phyloP scores from a whole-genome alignment of 2,113 vertebrate species.

The Syngnathoides biaculeatus region DNA sequence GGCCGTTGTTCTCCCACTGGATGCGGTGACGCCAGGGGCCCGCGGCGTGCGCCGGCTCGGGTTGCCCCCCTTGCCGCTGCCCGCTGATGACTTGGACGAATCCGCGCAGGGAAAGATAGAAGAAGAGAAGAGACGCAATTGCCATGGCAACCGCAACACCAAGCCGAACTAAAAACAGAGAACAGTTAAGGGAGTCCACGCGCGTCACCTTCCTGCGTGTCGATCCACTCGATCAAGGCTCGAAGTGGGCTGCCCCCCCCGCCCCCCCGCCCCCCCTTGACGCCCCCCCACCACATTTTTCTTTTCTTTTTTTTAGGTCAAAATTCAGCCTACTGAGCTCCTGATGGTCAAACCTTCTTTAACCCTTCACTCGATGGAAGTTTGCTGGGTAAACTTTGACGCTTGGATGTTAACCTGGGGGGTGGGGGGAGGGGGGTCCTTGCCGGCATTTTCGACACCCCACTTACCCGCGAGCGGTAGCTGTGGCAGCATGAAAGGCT shows the following conservation, averaged over 20 bases:
- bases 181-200: constrained; percentile 1
- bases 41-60: constrained; percentile 27
- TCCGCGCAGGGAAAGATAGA: constrained; percentile 54
- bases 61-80: constrained; percentile 32
- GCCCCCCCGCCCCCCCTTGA: background rate
- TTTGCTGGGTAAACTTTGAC: constrained; percentile 66
- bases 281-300: too few relatives aligned
- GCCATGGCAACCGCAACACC: constrained; percentile 53
- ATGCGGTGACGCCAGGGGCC: constrained; percentile 68
- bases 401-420: constrained; percentile 41
- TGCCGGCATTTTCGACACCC: background rate
- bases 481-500: too few relatives aligned
- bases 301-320: constrained; percentile 4
- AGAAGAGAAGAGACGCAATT: constrained; percentile 45
- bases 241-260: constrained; percentile 19
- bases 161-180: background rate
- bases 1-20: constrained; percentile 76
- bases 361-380: constrained; percentile 54
- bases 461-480: background rate
- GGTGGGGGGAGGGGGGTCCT: background rate
- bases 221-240: constrained; percentile 27
- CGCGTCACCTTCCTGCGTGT: background rate
- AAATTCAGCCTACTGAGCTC: constrained; percentile 47
- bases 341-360: constrained; percentile 50
- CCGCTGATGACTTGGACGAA: constrained; percentile 46